These are phyloP conservation scores for Erebia palarica DNA, from an alignment of 2,888 invertebrate genomes.

Conservation along the genomic window DNA sequence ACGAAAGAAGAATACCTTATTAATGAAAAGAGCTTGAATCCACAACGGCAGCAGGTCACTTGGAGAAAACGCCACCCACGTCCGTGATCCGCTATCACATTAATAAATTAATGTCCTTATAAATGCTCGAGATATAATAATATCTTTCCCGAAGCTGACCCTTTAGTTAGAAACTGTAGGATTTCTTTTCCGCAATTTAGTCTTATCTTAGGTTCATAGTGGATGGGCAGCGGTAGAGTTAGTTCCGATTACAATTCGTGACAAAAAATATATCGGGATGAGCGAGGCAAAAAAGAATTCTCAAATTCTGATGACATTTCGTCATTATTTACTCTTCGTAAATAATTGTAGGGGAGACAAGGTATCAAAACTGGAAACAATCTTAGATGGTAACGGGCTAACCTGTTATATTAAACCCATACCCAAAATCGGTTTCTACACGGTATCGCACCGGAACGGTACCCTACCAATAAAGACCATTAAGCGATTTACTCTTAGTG, in stretches of 20 bases:
- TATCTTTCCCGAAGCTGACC: slow-evolving; percentile 17
- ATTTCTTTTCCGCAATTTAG: slow-evolving; percentile 19
- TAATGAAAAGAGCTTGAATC: slow-evolving; percentile 14
- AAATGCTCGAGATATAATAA: slow-evolving; percentile 23
- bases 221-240: slow-evolving; percentile 17
- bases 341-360: too few species aligned
- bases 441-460: too few species aligned
- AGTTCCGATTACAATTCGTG: slow-evolving; percentile 12
- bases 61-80: not conserved
- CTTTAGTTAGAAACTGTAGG: slow-evolving; percentile 3
- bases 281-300: not conserved
- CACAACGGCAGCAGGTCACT: slow-evolving; percentile 5
- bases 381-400: not conserved
- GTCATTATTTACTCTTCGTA: too few species aligned
- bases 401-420: not conserved
- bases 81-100: slow-evolving; percentile 17
- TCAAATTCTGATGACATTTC: too few species aligned
- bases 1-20: not conserved
- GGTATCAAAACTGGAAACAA: not conserved
- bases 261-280: slow-evolving; percentile 7
- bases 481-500: too few species aligned
- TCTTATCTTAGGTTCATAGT: slow-evolving; percentile 23
- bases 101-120: slow-evolving; percentile 26
- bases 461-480: too few species aligned
- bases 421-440: not conserved